Base-by-base conservation (phyloP, 2,888 invertebrate genomes). In the Ectobius pallidus region DNA sequence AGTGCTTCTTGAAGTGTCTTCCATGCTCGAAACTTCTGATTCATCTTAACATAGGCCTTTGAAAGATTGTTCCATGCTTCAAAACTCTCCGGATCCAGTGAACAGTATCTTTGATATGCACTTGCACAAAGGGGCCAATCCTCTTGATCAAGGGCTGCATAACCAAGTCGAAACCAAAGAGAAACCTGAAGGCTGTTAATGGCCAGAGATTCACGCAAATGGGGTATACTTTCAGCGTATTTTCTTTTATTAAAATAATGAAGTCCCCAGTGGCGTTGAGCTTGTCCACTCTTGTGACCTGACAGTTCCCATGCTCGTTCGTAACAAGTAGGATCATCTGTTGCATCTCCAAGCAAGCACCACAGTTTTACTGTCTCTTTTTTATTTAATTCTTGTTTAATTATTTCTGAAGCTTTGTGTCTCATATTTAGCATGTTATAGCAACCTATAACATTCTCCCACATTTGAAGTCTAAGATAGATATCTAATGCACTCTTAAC, bases 41-140 rank as follows among this genome's bases (percentile, higher is more conserved):
- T 92, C 70, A 93, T 85, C 79, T 94, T 92, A 9, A 97, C 91
- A 78, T 97, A 95, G 2, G 95, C 95, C 80, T 97, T 96, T 16
- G 97, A 96, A 73, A 99, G 85, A 83, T 99, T 99, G 83, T 97
- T 99, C 99, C 99, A 99, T 0, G 96, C 96, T 84, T 99, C 97
- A 82, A 95, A 98, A 70, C 93, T 93, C 83, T 88, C 88, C 75
- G 84, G 92, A 78, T 97, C 96, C n/a, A 98, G 85, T 77, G 89
- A 89, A 18, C 96, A 94, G 81, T 95, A 96, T 67, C 91, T 88
- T 61, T 94, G 87, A 82, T 97, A 98, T 0, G 95, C 94, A 32
- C 88, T 90, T 0, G 93, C 95, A 0, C 96, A 93, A 14, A 90
- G 80, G 78, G 92, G 91, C 94, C 95, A 96, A 74, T 92, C 87